phyloP scores from a whole-genome alignment of 1,140 invertebrate species.

The Hyphantria cunea region DNA sequence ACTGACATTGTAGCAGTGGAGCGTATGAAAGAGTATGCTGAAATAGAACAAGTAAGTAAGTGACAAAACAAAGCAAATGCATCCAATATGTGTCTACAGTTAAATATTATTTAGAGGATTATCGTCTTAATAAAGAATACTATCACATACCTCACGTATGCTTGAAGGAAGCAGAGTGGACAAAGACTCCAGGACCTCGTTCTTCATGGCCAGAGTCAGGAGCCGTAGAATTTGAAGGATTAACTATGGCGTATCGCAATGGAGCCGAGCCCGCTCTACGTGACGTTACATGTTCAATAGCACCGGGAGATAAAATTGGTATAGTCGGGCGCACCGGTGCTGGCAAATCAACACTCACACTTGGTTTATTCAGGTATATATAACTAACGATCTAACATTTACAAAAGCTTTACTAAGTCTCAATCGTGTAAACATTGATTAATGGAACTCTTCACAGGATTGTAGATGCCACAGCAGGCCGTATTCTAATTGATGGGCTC shows the following conservation, averaged over 20 bases:
- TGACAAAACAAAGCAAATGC: not conserved
- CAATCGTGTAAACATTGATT: not conserved
- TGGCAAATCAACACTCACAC: constrained; percentile 83
- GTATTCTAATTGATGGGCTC: constrained; percentile 94
- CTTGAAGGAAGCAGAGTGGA: constrained; percentile 66
- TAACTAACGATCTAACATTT: not conserved
- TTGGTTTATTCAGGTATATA: constrained; percentile 76
- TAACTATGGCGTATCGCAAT: constrained; percentile 64
- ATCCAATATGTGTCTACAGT: not conserved
- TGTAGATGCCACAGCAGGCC: constrained; percentile 91
- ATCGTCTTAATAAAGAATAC: too few relatives aligned
- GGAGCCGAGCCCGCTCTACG: constrained; percentile 74
- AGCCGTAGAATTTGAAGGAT: constrained; percentile 64
- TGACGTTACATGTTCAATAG: constrained; percentile 66
- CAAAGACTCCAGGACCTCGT: constrained; percentile 47
- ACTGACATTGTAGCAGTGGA: constrained; percentile 98
- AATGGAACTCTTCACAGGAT: constrained; percentile 83
- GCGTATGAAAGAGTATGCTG: constrained; percentile 96
- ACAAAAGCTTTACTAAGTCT: not conserved
- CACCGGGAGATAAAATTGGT: constrained; percentile 80
- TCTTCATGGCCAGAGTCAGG: constrained; percentile 68
- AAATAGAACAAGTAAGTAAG: constrained; percentile 85
- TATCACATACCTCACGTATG: not conserved
- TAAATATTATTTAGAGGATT: too few relatives aligned
- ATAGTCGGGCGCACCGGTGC: constrained; percentile 86